phyloP scores from a whole-genome alignment of 2,113 vertebrate species.

The Semnornis frantzii region DNA sequence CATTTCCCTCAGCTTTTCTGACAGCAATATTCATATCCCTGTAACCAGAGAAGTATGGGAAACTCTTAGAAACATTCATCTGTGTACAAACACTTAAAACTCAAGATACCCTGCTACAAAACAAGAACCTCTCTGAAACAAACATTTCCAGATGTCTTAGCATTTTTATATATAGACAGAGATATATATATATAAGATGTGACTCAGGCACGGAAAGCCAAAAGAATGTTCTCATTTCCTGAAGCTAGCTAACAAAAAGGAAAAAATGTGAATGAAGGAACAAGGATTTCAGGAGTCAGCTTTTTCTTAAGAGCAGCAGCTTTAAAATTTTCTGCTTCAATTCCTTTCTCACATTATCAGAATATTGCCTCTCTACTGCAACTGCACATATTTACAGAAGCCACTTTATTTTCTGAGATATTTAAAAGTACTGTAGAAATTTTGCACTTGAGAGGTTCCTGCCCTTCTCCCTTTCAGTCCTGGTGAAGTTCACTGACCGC shows the following conservation, averaged over 20 bases:
- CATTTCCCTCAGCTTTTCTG: neutral
- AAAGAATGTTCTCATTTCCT: constrained; percentile 72
- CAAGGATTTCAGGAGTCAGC: constrained; percentile 33
- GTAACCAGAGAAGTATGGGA: constrained; percentile 41
- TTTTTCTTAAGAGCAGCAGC: constrained; percentile 11
- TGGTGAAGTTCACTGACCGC: rapidly evolving
- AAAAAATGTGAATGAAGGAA: constrained; percentile 48
- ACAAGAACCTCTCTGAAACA: constrained; percentile 28
- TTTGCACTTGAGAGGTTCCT: neutral
- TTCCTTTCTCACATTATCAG: neutral
- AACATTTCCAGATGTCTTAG: constrained; percentile 59
- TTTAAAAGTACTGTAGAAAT: neutral
- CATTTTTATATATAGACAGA: neutral
- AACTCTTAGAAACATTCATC: constrained; percentile 20
- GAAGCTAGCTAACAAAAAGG: constrained; percentile 46
- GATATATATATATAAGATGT: constrained; percentile 4
- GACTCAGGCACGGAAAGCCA: constrained; percentile 48
- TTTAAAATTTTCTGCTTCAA: neutral
- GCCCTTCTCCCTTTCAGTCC: neutral
- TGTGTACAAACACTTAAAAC: constrained; percentile 17
- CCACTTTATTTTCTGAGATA: neutral
- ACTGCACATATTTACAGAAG: neutral
- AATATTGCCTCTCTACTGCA: neutral
- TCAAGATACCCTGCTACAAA: neutral
- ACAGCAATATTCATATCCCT: neutral